phyloP scores from a whole-genome alignment of 1,140 invertebrate genomes.

The Aphelenchoides fujianensis region DNA sequence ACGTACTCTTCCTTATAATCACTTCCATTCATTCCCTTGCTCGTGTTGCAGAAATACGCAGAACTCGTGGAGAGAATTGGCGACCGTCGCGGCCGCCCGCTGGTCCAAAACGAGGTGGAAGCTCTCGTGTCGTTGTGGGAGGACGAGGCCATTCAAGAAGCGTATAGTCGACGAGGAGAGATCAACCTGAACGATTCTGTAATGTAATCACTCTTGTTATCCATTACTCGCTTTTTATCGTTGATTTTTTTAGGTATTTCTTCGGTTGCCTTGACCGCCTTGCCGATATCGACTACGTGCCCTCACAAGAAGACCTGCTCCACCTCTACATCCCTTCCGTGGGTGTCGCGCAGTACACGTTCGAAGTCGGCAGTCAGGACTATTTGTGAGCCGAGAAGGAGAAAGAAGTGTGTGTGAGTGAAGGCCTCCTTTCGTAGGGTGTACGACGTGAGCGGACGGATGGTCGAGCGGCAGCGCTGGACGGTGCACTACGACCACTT shows the following conservation, averaged over 20 bases:
- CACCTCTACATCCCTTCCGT: conserved; percentile 21
- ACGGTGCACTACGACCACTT: conserved; percentile 10
- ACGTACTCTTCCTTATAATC: neutral
- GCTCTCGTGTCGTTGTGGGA: conserved; percentile 6
- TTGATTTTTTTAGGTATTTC: conserved; percentile 19
- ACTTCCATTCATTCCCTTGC: neutral
- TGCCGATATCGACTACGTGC: neutral
- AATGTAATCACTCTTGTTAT: no score
- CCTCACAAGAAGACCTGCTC: conserved; percentile 14
- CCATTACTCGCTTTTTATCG: no score
- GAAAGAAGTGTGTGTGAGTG: no score
- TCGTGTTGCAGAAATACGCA: conserved; percentile 5
- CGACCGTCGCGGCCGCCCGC: neutral
- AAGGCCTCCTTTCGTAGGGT: conserved; percentile 21
- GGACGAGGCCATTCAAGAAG: conserved; percentile 2
- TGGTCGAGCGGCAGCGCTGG: conserved; percentile 23
- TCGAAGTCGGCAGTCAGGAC: neutral
- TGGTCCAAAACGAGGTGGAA: neutral
- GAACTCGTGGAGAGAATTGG: conserved; percentile 1
- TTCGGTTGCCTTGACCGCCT: conserved; percentile 9
- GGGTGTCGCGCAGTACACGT: neutral
- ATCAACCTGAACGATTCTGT: conserved; percentile 25
- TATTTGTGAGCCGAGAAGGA: conserved; percentile 5
- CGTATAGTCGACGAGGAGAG: neutral
- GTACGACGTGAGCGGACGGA: conserved; percentile 20